phyloP scores from a whole-genome alignment of 1,140 invertebrate species.

The Subanguina moxae region DNA sequence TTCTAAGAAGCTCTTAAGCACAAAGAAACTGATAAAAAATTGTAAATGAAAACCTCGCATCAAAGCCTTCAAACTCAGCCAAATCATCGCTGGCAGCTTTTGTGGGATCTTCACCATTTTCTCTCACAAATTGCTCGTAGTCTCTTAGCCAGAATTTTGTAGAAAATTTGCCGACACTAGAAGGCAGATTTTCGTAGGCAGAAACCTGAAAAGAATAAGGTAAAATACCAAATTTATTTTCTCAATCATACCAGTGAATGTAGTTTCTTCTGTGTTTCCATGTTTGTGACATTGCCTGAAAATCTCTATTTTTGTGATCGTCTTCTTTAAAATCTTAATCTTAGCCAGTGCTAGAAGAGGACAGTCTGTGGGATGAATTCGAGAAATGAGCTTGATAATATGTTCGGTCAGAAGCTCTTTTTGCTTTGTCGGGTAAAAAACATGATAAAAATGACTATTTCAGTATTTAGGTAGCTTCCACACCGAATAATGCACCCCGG shows the following conservation, averaged over 20 bases:
- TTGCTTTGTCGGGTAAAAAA: too few relatives aligned
- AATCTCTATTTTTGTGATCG: neutral
- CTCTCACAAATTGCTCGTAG: slow-evolving; percentile 52
- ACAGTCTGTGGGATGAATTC: too few relatives aligned
- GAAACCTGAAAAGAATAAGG: slow-evolving; percentile 39
- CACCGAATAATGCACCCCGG: too few relatives aligned
- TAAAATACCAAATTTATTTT: neutral
- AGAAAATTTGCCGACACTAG: slow-evolving; percentile 52
- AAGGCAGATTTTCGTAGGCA: slow-evolving; percentile 51
- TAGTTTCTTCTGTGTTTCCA: slow-evolving; percentile 12
- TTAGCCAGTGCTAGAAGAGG: too few relatives aligned
- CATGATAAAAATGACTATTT: too few relatives aligned
- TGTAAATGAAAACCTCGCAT: neutral
- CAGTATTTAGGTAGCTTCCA: too few relatives aligned
- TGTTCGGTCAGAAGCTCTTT: too few relatives aligned
- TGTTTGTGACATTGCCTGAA: slow-evolving; percentile 4
- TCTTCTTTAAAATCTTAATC: too few relatives aligned
- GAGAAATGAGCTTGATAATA: too few relatives aligned
- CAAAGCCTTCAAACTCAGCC: slow-evolving; percentile 34
- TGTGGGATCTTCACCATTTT: slow-evolving; percentile 44
- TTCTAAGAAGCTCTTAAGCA: slow-evolving; percentile 6
- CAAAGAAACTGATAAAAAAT: neutral
- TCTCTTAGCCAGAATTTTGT: slow-evolving; percentile 57
- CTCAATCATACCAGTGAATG: slow-evolving; percentile 10
- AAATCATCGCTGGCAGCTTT: slow-evolving; percentile 37